Evolutionary conservation across 2,888 invertebrate genomes (phyloP).

Genomic region (Philaethria dido): DNA sequence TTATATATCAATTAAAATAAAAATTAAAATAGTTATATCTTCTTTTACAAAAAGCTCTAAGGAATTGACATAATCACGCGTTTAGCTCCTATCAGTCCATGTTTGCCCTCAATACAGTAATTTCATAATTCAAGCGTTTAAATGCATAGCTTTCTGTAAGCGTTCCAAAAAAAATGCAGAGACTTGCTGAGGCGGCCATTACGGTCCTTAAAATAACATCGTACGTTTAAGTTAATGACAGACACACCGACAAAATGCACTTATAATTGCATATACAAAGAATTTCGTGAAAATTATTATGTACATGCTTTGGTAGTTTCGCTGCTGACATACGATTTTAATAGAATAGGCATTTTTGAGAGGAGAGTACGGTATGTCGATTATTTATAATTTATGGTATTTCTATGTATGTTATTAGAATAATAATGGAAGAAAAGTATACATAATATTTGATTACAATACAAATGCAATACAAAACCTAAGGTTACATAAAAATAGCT

Average conservation of each 20-base stretch:
- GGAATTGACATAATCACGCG: constrained; percentile 39
- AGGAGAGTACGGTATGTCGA: background rate
- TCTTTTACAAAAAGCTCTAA: constrained; percentile 31
- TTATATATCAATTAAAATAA: background rate
- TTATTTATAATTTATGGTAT: background rate
- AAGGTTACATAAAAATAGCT: too few relatives aligned
- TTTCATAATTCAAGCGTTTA: constrained; percentile 84
- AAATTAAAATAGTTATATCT: background rate
- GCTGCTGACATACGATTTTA: constrained; percentile 54
- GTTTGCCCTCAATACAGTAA: constrained; percentile 81
- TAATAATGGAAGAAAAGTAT: too few relatives aligned
- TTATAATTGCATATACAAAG: constrained; percentile 82
- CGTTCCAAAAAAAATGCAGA: constrained; percentile 69
- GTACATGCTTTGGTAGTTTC: constrained; percentile 65
- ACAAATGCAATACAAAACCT: too few relatives aligned
- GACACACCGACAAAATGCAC: constrained; percentile 81
- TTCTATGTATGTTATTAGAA: background rate
- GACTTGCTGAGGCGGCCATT: constrained; percentile 75
- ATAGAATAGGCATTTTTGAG: constrained; percentile 3
- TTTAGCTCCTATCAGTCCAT: constrained; percentile 57
- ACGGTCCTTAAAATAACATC: constrained; percentile 83
- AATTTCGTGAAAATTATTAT: constrained; percentile 80
- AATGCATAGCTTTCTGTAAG: constrained; percentile 83
- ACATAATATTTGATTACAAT: too few relatives aligned
- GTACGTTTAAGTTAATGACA: constrained; percentile 83